These are phyloP conservation scores for Staurois parvus DNA, from an alignment of 2,797 vertebrate genomes.

Conservation along the genomic window DNA sequence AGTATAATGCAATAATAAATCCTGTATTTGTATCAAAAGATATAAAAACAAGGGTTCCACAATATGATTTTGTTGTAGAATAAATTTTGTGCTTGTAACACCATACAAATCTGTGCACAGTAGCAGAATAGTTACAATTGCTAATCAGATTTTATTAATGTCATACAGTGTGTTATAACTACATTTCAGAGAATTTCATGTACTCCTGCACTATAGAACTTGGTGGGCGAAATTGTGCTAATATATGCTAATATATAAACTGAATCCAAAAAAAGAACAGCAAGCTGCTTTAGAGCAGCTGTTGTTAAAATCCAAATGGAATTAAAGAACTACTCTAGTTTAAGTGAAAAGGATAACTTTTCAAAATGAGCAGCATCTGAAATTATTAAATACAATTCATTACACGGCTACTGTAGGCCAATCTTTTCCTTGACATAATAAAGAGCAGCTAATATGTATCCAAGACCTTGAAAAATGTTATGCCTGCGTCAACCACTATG, in stretches of 20 bases:
- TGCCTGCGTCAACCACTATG: no score
- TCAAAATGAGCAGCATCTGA: no score
- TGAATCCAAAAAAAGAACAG: not conserved
- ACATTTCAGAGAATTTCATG: not conserved
- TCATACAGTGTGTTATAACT: not conserved
- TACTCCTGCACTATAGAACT: not conserved
- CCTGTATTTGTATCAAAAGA: conserved; percentile 46
- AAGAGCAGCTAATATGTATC: no score
- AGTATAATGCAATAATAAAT: conserved; percentile 13
- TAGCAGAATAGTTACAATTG: not conserved
- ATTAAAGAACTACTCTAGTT: no score
- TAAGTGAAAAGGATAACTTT: no score
- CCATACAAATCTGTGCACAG: not conserved
- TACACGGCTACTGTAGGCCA: no score
- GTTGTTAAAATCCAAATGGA: no score
- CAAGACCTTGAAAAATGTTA: no score
- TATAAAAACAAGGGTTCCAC: conserved; percentile 41
- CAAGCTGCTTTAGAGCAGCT: not conserved
- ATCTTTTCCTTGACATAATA: no score
- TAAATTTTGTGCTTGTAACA: conserved; percentile 15
- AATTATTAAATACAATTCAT: no score
- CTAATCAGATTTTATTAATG: not conserved
- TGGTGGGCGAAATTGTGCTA: not conserved
- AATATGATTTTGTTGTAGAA: conserved; percentile 18
- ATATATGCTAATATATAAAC: not conserved